A percentile compares a stretch with the other conserved stretches of the same genome.
Evolutionary conservation across 2,888 invertebrate genomes (phyloP).

Genomic region (Spodoptera littoralis): DNA sequence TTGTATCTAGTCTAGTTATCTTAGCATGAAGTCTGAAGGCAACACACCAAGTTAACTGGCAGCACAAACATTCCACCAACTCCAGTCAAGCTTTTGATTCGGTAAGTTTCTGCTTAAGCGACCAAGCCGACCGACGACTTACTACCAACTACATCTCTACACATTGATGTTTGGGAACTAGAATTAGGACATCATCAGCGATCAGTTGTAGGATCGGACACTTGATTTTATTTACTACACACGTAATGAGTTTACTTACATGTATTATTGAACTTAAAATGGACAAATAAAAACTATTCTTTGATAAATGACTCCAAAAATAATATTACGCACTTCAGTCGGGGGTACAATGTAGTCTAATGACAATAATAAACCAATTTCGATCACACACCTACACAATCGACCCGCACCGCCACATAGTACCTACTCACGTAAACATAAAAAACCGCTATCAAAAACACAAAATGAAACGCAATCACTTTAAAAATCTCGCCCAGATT

Average conservation of each 20-base stretch:
- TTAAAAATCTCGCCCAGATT: conserved; percentile 31
- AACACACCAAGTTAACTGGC: conserved; percentile 67
- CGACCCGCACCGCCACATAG: too few species aligned
- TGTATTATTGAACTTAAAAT: too few species aligned
- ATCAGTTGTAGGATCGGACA: not conserved
- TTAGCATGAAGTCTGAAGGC: conserved; percentile 62
- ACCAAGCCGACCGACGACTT: conserved; percentile 61
- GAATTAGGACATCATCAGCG: conserved; percentile 5
- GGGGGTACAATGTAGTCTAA: too few species aligned
- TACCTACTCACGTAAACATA: conserved; percentile 13
- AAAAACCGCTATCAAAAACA: conserved; percentile 23
- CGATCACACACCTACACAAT: too few species aligned
- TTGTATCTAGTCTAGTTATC: conserved; percentile 52
- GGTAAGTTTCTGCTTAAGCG: conserved; percentile 73
- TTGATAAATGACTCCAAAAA: too few species aligned
- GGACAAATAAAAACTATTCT: too few species aligned
- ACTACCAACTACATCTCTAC: conserved; percentile 57
- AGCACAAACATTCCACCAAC: conserved; percentile 73
- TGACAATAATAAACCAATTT: too few species aligned
- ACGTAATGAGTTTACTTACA: too few species aligned
- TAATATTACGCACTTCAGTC: too few species aligned
- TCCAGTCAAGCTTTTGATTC: conserved; percentile 75
- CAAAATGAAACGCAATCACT: conserved; percentile 26
- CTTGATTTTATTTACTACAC: too few species aligned
- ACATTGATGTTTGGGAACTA: conserved; percentile 20